Conservation (phyloP, 2,888 invertebrate species). For the Diarsia brunnea region DNA sequence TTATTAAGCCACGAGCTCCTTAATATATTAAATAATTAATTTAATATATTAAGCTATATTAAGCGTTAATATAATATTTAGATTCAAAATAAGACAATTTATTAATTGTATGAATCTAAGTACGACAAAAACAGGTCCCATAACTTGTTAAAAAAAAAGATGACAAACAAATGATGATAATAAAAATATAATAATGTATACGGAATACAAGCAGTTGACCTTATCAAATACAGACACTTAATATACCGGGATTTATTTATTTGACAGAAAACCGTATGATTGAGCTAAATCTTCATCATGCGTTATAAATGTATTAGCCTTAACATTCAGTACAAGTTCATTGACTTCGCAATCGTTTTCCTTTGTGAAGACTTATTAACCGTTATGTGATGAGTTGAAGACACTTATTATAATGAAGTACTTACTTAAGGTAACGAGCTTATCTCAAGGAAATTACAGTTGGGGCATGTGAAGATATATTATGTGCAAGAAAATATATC, state of each 20-base stretch:
- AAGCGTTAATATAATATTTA: neutral
- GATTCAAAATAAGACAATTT: neutral
- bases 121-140: neutral
- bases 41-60: too few species aligned
- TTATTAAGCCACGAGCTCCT: too few species aligned
- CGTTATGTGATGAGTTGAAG: slow-evolving; percentile 21
- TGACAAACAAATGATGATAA: too few species aligned
- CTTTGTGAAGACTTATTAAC: slow-evolving; percentile 22
- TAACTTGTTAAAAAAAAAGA: neutral
- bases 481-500: neutral
- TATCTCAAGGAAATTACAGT: slow-evolving; percentile 22
- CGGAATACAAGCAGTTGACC: neutral
- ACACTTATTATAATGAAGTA: slow-evolving; percentile 18
- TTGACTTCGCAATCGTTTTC: slow-evolving; percentile 34
- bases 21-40: too few species aligned
- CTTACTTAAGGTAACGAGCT: neutral
- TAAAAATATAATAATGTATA: too few species aligned
- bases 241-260: neutral
- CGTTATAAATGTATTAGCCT: slow-evolving; percentile 1
- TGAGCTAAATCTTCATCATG: neutral
- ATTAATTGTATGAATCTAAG: neutral
- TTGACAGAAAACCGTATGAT: neutral
- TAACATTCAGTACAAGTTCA: slow-evolving; percentile 52
- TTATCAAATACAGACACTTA: neutral
- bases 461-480: neutral